These are phyloP conservation scores for Hipparchia semele DNA, from an alignment of 2,888 invertebrate genomes.

Conservation along the genomic window DNA sequence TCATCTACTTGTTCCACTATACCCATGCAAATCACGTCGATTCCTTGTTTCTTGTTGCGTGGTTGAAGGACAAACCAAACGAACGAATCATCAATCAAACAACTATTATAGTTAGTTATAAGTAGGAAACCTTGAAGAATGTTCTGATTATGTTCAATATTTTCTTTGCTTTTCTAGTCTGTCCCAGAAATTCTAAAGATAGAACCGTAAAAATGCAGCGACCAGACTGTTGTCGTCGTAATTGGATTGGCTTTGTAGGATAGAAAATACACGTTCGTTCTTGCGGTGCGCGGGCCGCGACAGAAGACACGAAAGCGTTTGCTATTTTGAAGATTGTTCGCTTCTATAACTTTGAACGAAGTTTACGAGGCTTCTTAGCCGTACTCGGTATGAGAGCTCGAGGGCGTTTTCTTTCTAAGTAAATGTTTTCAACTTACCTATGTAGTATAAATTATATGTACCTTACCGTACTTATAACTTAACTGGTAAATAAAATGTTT, in stretches of 20 bases:
- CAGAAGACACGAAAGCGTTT: constrained; percentile 33
- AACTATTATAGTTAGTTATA: no score
- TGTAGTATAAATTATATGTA: no score
- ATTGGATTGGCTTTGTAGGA: constrained; percentile 41
- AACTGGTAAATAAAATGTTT: neutral
- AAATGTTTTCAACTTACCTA: constrained; percentile 9
- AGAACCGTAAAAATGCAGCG: constrained; percentile 32
- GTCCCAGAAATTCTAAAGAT: neutral
- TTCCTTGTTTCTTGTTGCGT: no score
- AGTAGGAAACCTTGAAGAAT: neutral
- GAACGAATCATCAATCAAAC: no score
- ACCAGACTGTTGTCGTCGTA: constrained; percentile 40
- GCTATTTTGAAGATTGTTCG: constrained; percentile 24
- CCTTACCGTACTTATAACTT: neutral
- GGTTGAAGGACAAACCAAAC: no score
- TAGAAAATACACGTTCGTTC: constrained; percentile 34
- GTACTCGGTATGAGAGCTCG: constrained; percentile 18
- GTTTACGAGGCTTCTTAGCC: constrained; percentile 25
- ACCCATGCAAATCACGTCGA: no score
- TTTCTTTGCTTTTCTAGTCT: neutral
- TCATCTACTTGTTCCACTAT: no score
- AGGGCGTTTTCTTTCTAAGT: constrained; percentile 7
- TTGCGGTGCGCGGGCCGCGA: constrained; percentile 34
- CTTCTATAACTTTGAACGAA: constrained; percentile 25
- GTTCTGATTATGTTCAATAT: neutral